Conservation (phyloP, 1,140 invertebrate species). For the Lucilia cuprina region DNA sequence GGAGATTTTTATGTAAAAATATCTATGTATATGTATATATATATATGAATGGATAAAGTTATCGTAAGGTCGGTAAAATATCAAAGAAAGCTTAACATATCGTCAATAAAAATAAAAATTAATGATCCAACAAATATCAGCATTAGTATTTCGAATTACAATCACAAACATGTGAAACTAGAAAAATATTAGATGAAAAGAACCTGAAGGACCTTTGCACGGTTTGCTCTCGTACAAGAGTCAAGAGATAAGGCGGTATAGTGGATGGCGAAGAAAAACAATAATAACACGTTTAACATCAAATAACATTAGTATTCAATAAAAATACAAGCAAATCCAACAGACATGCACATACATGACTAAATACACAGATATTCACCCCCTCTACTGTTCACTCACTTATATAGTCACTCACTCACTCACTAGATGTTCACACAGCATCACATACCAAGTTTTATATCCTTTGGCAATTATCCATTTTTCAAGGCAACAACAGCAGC, state of each 20-base stretch:
- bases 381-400: background rate
- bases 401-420: background rate
- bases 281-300: slow-evolving; percentile 21
- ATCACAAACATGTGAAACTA: background rate
- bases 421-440: background rate
- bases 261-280: background rate
- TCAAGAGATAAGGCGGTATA: background rate
- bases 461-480: slow-evolving; percentile 33
- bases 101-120: slow-evolving; percentile 29
- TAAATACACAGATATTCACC: background rate
- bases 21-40: background rate
- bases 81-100: background rate
- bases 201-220: background rate
- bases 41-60: background rate
- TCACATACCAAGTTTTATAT: background rate
- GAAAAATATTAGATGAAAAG: background rate
- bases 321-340: background rate
- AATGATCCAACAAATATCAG: slow-evolving; percentile 15
- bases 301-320: slow-evolving; percentile 9
- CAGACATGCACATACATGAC: background rate
- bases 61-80: background rate
- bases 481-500: slow-evolving; percentile 6
- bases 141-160: background rate
- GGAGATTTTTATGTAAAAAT: too few species aligned
- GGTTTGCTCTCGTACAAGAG: background rate